Percentiles rank a stretch among this genome's conserved stretches.
Evolutionary conservation across 2,113 vertebrate genomes (phyloP).

Genomic region (Gadus macrocephalus): DNA sequence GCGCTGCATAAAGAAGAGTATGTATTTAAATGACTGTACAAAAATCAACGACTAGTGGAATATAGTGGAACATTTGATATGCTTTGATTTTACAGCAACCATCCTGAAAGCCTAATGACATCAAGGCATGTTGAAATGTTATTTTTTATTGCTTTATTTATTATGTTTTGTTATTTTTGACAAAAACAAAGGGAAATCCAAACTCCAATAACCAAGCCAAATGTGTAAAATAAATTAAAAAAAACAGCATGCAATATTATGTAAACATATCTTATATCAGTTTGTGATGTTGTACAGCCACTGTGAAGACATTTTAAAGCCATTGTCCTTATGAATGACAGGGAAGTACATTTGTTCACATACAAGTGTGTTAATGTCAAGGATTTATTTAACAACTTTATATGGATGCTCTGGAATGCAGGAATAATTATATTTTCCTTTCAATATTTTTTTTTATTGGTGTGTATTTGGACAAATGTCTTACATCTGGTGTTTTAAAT

Average conservation of each 20-base stretch:
- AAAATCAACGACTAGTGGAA: neutral
- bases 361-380: neutral
- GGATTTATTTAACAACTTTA: no score
- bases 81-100: neutral
- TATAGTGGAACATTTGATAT: neutral
- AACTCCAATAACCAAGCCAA: no score
- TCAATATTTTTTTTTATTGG: no score
- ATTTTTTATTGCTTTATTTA: no score
- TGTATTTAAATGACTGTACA: no score
- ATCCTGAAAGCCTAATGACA: neutral
- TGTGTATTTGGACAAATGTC: no score
- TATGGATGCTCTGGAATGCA: no score
- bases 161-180: no score
- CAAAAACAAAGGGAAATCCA: no score
- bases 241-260: neutral
- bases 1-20: no score
- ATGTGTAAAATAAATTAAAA: conserved; percentile 3
- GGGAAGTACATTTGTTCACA: neutral
- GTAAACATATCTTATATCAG: neutral
- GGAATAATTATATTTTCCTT: no score
- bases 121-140: neutral
- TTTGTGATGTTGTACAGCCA: conserved; percentile 20
- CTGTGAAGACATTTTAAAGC: conserved; percentile 31
- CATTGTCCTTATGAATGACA: conserved; percentile 7
- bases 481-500: no score